Evolutionary conservation across 2,888 invertebrate species (phyloP), one percentile per base, ranked within the genome.

Genomic region (Amiota communis): DNA sequence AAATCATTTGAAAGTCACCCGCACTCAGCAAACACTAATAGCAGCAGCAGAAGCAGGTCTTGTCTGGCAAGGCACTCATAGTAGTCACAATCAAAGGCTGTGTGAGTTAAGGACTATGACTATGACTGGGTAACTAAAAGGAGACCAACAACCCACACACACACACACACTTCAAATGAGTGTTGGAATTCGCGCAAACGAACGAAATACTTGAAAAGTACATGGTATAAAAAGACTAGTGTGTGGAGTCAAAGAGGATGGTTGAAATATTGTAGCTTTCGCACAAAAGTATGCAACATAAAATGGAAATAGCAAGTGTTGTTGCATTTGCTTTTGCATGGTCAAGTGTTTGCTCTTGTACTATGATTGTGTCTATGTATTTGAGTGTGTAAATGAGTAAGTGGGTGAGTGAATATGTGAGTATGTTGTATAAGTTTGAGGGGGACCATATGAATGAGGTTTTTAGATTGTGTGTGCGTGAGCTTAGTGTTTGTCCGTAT

Each of bases 171-270:
- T 12, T 36, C 8, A 17, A 59, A 20, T 48, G 48, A 65, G 65
- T 65, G 65, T 49, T 48, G 49, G 65, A 65, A 65, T 65, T 48
- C 48, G 65, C 48, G 48, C 65, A 65, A 64, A 15, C 65, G 65
- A 49, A 65, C 47, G 17, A 48, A 17, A 15, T 49, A 65, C 65
- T 65, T 20, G 20, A 65, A 48, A 47, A 59, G 10, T 20, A 10
- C 17, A 17, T 13, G 59, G 23, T 23, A 59, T 11, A 1, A 15
- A 57, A 20, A 57, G 10, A 57, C 17, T 10, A 15, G n/a, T 15
- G n/a, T n/a, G n/a, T n/a, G 17, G 15, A 56, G 56, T 15, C 11
- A 56, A 56, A 36, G 6, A 36, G 8, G 36, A 36, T 4, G 36
- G 8, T 36, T 36, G 36, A 36, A 36, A 36, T 36, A 36, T 36